A percentile compares a stretch with the other conserved stretches of the same genome.
phyloP scores from a whole-genome alignment of 2,797 vertebrate species.

The Sciurus carolinensis region DNA sequence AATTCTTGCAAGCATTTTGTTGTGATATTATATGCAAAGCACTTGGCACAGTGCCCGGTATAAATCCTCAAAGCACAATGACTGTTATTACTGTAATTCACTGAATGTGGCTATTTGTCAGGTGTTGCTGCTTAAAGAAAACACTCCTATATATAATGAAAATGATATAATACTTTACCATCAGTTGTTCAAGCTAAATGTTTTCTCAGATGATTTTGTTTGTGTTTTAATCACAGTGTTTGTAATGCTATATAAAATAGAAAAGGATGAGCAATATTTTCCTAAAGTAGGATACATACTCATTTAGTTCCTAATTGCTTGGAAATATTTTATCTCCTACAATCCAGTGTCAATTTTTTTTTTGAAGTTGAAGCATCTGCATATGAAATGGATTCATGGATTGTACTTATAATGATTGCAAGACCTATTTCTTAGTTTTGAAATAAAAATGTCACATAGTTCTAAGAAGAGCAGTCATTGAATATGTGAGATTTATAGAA shows the following conservation, averaged over 20 bases:
- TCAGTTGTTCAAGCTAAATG: neutral
- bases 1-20: neutral
- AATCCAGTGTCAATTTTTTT: neutral
- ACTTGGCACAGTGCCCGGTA: neutral
- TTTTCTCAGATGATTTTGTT: neutral
- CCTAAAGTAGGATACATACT: neutral
- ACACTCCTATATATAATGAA: neutral
- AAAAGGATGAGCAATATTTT: neutral
- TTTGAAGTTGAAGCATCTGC: neutral
- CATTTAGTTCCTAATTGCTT: neutral
- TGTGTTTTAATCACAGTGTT: neutral
- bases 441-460: neutral
- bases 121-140: neutral
- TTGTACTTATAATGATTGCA: neutral
- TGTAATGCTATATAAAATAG: neutral
- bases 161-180: neutral
- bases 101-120: neutral
- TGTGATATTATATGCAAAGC: neutral
- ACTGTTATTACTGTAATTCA: neutral
- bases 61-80: neutral
- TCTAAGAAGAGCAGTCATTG: neutral
- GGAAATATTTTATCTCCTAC: neutral
- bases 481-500: neutral
- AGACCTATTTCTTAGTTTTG: neutral
- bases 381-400: neutral